A percentile compares a stretch with the other conserved stretches of the same genome.
phyloP scores from a whole-genome alignment of 2,888 invertebrate species.

The Chrysotoxum bicinctum region DNA sequence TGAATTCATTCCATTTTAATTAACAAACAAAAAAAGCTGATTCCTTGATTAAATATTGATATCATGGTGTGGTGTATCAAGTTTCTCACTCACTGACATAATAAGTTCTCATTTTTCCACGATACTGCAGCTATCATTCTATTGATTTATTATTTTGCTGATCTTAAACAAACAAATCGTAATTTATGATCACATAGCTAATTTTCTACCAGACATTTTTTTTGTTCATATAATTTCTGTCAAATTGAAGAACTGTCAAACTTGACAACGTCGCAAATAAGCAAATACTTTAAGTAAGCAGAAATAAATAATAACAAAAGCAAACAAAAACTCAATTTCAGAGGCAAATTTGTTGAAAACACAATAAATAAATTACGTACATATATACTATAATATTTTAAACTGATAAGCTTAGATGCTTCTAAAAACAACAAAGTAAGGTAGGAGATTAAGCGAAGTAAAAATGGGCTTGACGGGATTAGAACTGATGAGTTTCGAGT shows the following conservation, averaged over 20 bases:
- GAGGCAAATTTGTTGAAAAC: not conserved
- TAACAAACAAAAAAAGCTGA: not conserved
- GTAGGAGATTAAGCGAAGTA: not conserved
- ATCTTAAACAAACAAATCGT: not conserved
- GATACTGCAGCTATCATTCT: not conserved
- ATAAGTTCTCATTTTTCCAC: not conserved
- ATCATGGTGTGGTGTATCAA: not conserved
- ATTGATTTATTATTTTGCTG: not conserved
- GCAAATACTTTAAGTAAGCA: slow-evolving; percentile 29
- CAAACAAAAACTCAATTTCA: slow-evolving; percentile 2
- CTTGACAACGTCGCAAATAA: slow-evolving; percentile 52
- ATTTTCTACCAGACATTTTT: slow-evolving; percentile 1
- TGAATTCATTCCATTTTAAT: not conserved
- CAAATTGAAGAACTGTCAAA: slow-evolving; percentile 33
- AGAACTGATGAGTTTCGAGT: not conserved
- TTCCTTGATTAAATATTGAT: not conserved
- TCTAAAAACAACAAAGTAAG: not conserved
- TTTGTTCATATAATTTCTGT: not conserved
- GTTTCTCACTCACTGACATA: slow-evolving; percentile 10
- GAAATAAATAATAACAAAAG: slow-evolving; percentile 13
- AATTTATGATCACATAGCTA: slow-evolving; percentile 3
- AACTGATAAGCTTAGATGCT: slow-evolving; percentile 13
- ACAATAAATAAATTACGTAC: slow-evolving; percentile 17
- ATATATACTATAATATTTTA: not conserved
- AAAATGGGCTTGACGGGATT: not conserved